Evolutionary conservation across 2,888 invertebrate species (phyloP), one percentile per base, ranked within the genome.

Genomic region (Sialis fuliginosa): DNA sequence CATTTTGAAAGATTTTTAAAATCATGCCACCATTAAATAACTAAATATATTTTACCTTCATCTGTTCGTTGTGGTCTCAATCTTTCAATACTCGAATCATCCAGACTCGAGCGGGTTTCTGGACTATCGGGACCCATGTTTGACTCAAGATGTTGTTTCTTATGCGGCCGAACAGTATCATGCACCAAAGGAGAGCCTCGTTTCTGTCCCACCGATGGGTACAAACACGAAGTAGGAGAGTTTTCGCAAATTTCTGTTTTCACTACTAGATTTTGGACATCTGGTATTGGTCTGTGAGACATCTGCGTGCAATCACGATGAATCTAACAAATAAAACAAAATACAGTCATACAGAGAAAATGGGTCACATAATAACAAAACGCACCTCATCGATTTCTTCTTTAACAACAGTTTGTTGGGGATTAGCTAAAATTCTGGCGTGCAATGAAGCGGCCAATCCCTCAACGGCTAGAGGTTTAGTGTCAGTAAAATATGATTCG

Each of bases 401-500:
- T 52, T 65, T 66, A 5, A 48, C 46, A 34, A 64, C 52, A 50
- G 47, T 51, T 48, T n/a, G 34, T 67, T 67, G 75, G 64, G 67
- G 75, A 55, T 68, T 72, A 42, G 77, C 77, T 47, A 87, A 70
- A 54, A 87, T 82, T 54, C 86, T 75, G 49, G 83, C 84, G 60
- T 87, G 87, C 52, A 88, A 65, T 47, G 85, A 85, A 45, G 87
- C 88, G 30, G 89, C 88, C 50, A 89, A 63, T 49, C 89, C 87
- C 75, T 74, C 74, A 7, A 47, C 47, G 5, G 47, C 42, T 31
- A 47, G 10, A 59, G 73, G 67, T 52, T 74, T 74, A 31, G 72
- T 72, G 55, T 80, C 80, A 52, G 67, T 66, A 56, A 81, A 80
- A 55, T 79, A 81, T 6, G 80, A 78, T 56, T 80, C 80, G 54